These are phyloP conservation scores for Zaprionus inermis DNA, from an alignment of 1,140 invertebrate species.

Conservation along the genomic window DNA sequence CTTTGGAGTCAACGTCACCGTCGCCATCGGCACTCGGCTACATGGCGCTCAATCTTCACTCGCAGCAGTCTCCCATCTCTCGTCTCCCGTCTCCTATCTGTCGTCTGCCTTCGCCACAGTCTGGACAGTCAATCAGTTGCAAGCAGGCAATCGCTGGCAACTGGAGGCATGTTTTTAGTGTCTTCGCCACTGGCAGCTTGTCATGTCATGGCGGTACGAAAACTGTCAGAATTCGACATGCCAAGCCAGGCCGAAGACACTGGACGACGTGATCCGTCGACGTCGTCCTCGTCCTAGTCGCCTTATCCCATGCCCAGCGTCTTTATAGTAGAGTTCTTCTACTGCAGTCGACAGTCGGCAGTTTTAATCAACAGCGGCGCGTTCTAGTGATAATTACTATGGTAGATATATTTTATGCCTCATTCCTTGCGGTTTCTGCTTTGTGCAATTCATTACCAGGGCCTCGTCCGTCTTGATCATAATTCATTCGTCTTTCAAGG, in stretches of 20 bases:
- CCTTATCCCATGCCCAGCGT: constrained; percentile 2
- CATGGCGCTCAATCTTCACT: constrained; percentile 53
- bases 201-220: constrained; percentile 70
- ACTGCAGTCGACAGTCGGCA: constrained; percentile 51
- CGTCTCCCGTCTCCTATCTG: background rate
- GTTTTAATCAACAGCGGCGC: constrained; percentile 75
- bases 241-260: constrained; percentile 13
- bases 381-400: constrained; percentile 79
- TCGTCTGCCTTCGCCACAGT: constrained; percentile 1
- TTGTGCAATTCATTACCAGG: constrained; percentile 66
- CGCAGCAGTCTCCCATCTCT: constrained; percentile 2
- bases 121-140: constrained; percentile 50
- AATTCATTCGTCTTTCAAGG: constrained; percentile 50
- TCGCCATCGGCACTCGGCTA: constrained; percentile 56
- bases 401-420: constrained; percentile 13
- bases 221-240: constrained; percentile 74
- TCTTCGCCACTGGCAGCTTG: constrained; percentile 71
- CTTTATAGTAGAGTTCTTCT: background rate
- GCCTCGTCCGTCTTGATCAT: constrained; percentile 53
- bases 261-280: background rate
- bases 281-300: background rate
- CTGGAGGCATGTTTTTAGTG: constrained; percentile 65
- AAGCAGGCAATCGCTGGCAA: constrained; percentile 2
- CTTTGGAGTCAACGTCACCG: background rate
- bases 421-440: constrained; percentile 9